Percentiles rank a stretch among this genome's conserved stretches.
phyloP scores from a whole-genome alignment of 1,140 invertebrate species.

The Sarcophaga peregrina region DNA sequence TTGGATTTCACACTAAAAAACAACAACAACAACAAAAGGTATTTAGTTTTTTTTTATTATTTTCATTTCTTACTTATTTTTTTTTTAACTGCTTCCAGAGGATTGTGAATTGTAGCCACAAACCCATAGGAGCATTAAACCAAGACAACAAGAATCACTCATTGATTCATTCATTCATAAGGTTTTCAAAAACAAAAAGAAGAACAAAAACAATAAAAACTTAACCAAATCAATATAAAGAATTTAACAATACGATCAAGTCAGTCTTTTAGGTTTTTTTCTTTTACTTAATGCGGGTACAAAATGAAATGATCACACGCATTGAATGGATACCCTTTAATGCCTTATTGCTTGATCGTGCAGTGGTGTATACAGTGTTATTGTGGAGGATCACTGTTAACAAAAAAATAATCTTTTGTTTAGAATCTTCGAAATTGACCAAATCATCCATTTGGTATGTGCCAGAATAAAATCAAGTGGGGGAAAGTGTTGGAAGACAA shows the following conservation, averaged over 20 bases:
- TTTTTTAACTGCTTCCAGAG: not conserved
- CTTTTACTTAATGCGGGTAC: not conserved
- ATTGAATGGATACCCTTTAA: not conserved
- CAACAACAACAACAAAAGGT: no score
- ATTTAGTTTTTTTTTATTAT: no score
- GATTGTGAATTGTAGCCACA: not conserved
- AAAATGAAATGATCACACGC: not conserved
- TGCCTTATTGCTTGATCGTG: no score
- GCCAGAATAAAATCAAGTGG: not conserved
- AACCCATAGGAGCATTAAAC: not conserved
- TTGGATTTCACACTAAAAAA: not conserved
- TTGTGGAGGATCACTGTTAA: not conserved
- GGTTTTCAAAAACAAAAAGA: not conserved
- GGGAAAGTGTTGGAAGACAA: slow-evolving; percentile 30
- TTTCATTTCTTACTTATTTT: no score
- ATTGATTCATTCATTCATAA: slow-evolving; percentile 5
- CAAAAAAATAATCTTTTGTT: slow-evolving; percentile 1
- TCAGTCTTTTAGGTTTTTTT: not conserved
- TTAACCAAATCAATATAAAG: not conserved
- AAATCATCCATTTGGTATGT: not conserved
- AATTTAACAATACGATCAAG: not conserved
- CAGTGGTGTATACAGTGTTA: not conserved
- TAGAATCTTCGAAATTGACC: not conserved
- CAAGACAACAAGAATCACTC: not conserved
- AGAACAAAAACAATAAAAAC: not conserved